Evolutionary conservation across 2,797 vertebrate genomes (phyloP).

Genomic region (Coranthus polyacanthus): DNA sequence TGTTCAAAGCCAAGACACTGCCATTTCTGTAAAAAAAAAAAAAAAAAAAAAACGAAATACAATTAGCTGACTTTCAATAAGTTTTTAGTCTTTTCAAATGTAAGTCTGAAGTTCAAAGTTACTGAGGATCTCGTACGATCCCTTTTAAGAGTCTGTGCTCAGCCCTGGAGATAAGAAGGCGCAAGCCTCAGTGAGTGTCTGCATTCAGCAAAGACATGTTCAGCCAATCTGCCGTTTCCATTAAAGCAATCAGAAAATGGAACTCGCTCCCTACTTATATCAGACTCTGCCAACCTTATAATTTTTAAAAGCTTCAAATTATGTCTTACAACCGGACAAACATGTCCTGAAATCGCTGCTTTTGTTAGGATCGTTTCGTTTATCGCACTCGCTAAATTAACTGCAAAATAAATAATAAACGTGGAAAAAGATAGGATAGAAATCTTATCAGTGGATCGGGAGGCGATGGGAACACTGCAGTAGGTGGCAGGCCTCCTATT

Average conservation of each 20-base stretch:
- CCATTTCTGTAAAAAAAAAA: slow-evolving; percentile 1
- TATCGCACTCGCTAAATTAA: slow-evolving; percentile 18
- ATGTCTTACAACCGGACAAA: slow-evolving; percentile 27
- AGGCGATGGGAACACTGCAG: slow-evolving; percentile 6
- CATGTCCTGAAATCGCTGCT: slow-evolving; percentile 14
- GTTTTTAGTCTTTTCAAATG: slow-evolving; percentile 34
- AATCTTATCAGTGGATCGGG: slow-evolving; percentile 9
- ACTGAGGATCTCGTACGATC: slow-evolving; percentile 41
- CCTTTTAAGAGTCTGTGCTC: slow-evolving; percentile 44
- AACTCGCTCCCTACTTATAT: slow-evolving; percentile 30
- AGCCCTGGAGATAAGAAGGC: slow-evolving; percentile 57
- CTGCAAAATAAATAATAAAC: slow-evolving; percentile 4
- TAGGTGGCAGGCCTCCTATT: slow-evolving; percentile 10
- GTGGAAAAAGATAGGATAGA: background rate
- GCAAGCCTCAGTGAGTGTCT: slow-evolving; percentile 37
- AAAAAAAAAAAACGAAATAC: slow-evolving; percentile 20
- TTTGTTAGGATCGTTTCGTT: slow-evolving; percentile 21
- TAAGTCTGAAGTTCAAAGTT: slow-evolving; percentile 51
- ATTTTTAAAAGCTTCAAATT: slow-evolving; percentile 50
- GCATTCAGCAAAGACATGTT: slow-evolving; percentile 48
- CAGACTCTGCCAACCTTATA: slow-evolving; percentile 32
- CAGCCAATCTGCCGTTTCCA: slow-evolving; percentile 47
- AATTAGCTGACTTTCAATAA: slow-evolving; percentile 45
- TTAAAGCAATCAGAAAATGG: slow-evolving; percentile 60
- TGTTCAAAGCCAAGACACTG: slow-evolving; percentile 35